Evolutionary conservation across 2,888 invertebrate genomes (phyloP), one percentile per base, ranked within the genome.

Genomic region (Serripes groenlandicus): DNA sequence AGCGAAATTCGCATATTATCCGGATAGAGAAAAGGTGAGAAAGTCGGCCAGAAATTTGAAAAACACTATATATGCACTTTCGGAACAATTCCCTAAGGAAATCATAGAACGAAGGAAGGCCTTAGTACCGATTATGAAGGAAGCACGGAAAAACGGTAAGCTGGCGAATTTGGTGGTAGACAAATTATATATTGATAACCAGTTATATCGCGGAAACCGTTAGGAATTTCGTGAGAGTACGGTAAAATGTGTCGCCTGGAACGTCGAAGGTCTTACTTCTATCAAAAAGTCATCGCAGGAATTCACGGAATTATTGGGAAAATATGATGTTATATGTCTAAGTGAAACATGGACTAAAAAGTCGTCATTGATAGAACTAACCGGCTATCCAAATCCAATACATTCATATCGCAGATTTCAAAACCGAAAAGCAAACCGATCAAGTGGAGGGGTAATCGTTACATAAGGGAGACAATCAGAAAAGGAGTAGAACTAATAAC

Each of bases 21-120:
- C 74, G 28, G 78, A 86, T n/a, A 23, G 74, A 60, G 78, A 78
- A 21, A 30, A n/a, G 28, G 81, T 83, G 0, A 30, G 69, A 21
- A 73, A 68, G 23, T 74, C 71, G 26, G 73, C 83, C 3, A 66
- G 64, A n/a, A 78, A 74, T n/a, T 72, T 86, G 23, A 72, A 58
- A 21, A 75, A 75, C 21, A 71, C 74, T 1, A 26, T 32, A 5
- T 74, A 30, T 30, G 72, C 77, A 5, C 73, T 82, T 21, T 34
- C 56, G n/a, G 66, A 81, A 69, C 81, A 86, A 66, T 82, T 52
- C 58, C 79, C 78, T 0, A 54, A n/a, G 21, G 78, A 82, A 37
- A 77, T 82, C 18, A 71, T 78, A 30, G 74, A 78, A 4, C 66
- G 49, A 11, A 66, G 83, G 0, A 42, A 66, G 32, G 49, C 28